Percentiles rank a stretch among this genome's conserved stretches.
Evolutionary conservation across 2,113 vertebrate species (phyloP).

Genomic region (Setophaga coronata): DNA sequence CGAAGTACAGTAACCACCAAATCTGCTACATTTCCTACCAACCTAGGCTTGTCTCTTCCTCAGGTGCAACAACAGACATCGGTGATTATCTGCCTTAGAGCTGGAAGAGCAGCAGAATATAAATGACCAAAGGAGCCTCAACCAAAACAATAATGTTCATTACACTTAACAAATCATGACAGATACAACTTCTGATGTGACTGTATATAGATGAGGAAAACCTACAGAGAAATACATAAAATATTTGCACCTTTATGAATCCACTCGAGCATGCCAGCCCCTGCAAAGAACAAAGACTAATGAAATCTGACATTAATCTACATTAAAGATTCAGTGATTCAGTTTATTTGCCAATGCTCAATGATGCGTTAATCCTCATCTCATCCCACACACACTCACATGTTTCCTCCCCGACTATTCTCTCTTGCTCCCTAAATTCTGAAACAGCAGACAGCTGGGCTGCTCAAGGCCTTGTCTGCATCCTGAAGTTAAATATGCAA

Average conservation of each 20-base stretch:
- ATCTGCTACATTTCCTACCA: background rate
- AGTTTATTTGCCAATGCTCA: conserved; percentile 57
- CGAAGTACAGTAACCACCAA: background rate
- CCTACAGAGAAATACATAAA: background rate
- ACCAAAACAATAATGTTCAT: background rate
- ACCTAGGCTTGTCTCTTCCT: background rate
- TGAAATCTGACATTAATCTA: conserved; percentile 66
- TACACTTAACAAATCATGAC: background rate
- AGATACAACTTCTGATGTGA: background rate
- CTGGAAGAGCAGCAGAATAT: background rate
- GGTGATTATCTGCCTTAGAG: background rate
- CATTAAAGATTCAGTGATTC: conserved; percentile 64
- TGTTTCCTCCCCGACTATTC: conserved; percentile 15
- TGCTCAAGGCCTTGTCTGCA: background rate
- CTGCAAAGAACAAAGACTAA: conserved; percentile 63
- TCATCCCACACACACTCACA: conserved; percentile 48
- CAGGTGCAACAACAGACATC: background rate
- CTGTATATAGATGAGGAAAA: background rate
- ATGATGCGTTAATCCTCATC: conserved; percentile 60
- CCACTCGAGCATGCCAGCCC: background rate
- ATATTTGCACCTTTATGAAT: background rate
- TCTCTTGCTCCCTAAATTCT: conserved; percentile 47
- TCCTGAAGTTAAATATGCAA: background rate
- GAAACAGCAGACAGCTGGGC: background rate
- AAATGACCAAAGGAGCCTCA: background rate